phyloP scores from a whole-genome alignment of 2,888 invertebrate species.

The Megaustenia siamemsis region DNA sequence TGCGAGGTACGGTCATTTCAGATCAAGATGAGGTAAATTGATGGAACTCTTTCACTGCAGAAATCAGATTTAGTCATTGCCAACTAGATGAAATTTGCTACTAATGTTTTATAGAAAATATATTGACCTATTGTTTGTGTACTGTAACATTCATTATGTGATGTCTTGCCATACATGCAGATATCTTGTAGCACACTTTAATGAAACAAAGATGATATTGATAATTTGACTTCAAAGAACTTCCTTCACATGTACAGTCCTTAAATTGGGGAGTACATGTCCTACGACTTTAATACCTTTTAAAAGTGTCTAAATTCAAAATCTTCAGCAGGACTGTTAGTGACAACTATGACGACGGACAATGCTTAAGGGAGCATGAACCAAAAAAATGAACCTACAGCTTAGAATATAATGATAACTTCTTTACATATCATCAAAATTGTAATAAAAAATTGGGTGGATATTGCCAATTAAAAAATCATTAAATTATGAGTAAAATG shows the following conservation, averaged over 20 bases:
- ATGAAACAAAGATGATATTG: neutral
- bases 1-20: constrained; percentile 56
- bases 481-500: too few species aligned
- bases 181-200: neutral
- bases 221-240: neutral
- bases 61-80: neutral
- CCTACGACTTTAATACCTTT: neutral
- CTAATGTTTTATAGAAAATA: neutral
- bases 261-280: too few species aligned
- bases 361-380: too few species aligned
- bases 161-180: neutral
- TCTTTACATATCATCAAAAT: too few species aligned
- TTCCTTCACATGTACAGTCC: too few species aligned
- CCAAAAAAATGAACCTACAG: too few species aligned
- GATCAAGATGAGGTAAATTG: constrained; percentile 52
- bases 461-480: too few species aligned
- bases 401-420: too few species aligned
- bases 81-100: neutral
- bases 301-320: too few species aligned
- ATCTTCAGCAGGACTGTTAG: too few species aligned
- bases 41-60: constrained; percentile 6
- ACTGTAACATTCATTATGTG: neutral
- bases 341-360: too few species aligned
- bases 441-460: too few species aligned
- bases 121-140: constrained; percentile 25